Base-by-base conservation (phyloP, 2,797 vertebrate species). In the Phataginus tricuspis region DNA sequence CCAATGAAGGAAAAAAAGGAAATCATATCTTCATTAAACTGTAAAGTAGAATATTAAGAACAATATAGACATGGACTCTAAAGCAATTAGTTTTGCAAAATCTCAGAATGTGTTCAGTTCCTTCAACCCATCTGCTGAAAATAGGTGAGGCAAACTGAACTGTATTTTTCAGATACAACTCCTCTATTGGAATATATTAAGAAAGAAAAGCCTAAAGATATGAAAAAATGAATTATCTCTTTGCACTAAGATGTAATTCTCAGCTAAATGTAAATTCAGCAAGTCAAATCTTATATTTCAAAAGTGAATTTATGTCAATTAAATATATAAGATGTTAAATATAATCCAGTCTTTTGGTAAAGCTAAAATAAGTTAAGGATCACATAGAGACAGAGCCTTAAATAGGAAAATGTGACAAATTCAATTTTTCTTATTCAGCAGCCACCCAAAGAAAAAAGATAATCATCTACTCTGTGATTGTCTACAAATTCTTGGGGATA, bases 191-290 rank as follows among this genome's bases (percentile, higher is more conserved):
- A 96, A 82, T 83, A 37, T 86, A 77, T 72, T 69, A 49, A 90
- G 34, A 86, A 96, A 63, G 37, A 88, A 95, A 96, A 93, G 19
- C 25, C 39, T 45, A 82, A 49, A 91, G 49, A 88, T 86, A 68
- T 14, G 7, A 19, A 42, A 85, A 75, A 75, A 64, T 45, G 7
- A 90, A 85, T 68, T 39, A 10, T 78, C 14, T 74, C 42, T 95
- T 82, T 85, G 31, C 59, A 55, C 21, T 49, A 94, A 85, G 74
- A 64, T 90, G 31, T 75, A 79, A 95, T 86, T 79, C 27, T 23
- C 45, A 80, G 34, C 39, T 95, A 92, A 90, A 53, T 57, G 39
- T 92, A 94, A 91, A 71, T 2, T 45, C 86, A 77, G n/a, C 11
- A 94, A 78, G n/a, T 79, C 53, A 92, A 93, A 77, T 1, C 18